Conservation (phyloP, 2,888 invertebrate genomes). For the Thumatha senex region DNA sequence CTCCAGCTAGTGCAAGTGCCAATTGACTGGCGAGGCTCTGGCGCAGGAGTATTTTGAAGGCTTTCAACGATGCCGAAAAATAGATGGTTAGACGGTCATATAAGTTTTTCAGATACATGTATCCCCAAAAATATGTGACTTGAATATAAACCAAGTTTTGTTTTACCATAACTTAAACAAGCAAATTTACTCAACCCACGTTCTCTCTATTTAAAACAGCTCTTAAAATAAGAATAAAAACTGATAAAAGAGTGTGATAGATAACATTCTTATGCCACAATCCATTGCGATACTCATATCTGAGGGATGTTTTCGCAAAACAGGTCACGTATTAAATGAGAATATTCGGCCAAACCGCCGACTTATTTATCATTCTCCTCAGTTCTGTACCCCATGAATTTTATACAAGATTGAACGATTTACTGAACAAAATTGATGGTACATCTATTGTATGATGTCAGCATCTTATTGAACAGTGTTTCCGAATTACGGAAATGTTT, state of each 20-base stretch:
- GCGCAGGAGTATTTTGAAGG: too few species aligned
- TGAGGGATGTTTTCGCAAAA: slow-evolving; percentile 72
- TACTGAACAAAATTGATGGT: slow-evolving; percentile 81
- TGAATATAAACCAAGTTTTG: too few species aligned
- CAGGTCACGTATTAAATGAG: slow-evolving; percentile 83
- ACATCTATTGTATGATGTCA: slow-evolving; percentile 77
- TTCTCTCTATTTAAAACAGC: slow-evolving; percentile 1
- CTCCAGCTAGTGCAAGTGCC: too few species aligned
- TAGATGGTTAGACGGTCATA: too few species aligned
- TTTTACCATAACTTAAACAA: too few species aligned
- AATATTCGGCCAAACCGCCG: slow-evolving; percentile 80
- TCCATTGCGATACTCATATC: slow-evolving; percentile 75
- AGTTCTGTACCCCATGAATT: slow-evolving; percentile 81
- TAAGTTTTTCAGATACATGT: too few species aligned
- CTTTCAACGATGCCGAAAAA: too few species aligned
- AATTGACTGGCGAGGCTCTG: too few species aligned
- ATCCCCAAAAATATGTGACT: too few species aligned
- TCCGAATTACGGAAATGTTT: slow-evolving; percentile 40
- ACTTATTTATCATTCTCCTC: slow-evolving; percentile 83
- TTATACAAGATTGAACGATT: slow-evolving; percentile 83
- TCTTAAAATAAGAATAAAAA: slow-evolving; percentile 40
- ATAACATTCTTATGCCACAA: slow-evolving; percentile 65
- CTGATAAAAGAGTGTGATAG: slow-evolving; percentile 69
- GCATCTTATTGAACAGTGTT: slow-evolving; percentile 64
- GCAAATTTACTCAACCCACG: too few species aligned